Evolutionary conservation across 2,113 vertebrate species (phyloP).

Genomic region (Cyphomyrus discorhynchus): DNA sequence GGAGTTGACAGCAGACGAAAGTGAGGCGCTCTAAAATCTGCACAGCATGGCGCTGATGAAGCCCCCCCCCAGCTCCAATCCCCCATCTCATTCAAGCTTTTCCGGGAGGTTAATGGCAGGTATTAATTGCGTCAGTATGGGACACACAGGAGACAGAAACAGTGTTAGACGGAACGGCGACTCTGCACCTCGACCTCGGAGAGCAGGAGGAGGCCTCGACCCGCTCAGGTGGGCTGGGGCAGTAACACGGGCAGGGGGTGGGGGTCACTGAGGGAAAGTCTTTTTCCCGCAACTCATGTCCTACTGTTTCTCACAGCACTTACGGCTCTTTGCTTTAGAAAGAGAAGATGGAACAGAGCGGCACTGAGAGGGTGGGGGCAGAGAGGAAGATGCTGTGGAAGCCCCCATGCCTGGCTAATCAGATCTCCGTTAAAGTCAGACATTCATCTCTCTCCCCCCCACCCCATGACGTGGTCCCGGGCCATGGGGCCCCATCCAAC

Average conservation of each 20-base stretch:
- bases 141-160: neutral
- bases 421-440: slow-evolving; percentile 24
- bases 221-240: too few relatives aligned
- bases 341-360: neutral
- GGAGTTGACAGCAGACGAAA: neutral
- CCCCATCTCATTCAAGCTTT: neutral
- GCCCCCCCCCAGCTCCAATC: too few relatives aligned
- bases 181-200: neutral
- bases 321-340: too few relatives aligned
- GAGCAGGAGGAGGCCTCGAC: slow-evolving; percentile 1
- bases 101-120: slow-evolving; percentile 43
- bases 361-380: slow-evolving; percentile 6
- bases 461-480: neutral
- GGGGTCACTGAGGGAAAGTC: too few relatives aligned
- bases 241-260: neutral
- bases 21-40: neutral
- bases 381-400: neutral
- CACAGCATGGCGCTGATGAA: neutral
- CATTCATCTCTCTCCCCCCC: slow-evolving; percentile 14
- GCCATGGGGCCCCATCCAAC: neutral
- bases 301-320: too few relatives aligned
- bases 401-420: slow-evolving; percentile 25
- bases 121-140: slow-evolving; percentile 40
- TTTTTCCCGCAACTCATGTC: too few relatives aligned
- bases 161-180: slow-evolving; percentile 8